phyloP scores from a whole-genome alignment of 92 coral and sea anemone species.

The Epizoanthus ramosus region DNA sequence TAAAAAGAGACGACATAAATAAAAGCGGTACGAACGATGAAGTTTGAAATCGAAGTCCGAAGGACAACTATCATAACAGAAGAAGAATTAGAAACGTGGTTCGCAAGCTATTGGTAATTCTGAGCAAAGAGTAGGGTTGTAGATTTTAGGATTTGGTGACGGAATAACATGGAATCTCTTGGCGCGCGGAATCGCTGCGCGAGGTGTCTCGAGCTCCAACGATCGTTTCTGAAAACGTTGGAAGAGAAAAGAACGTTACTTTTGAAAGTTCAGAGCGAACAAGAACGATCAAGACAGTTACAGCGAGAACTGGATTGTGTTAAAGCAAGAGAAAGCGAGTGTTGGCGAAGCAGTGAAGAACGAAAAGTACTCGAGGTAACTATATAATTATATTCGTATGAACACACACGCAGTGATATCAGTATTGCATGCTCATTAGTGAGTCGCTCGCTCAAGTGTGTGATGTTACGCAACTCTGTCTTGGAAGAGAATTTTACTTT shows the following conservation, averaged over 20 bases:
- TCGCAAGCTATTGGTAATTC: background rate
- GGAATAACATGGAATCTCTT: constrained; percentile 19
- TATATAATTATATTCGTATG: background rate
- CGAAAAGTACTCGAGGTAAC: constrained; percentile 30
- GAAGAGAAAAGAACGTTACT: constrained; percentile 65
- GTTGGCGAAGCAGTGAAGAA: background rate
- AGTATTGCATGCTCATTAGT: too few relatives aligned
- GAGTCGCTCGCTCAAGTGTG: too few relatives aligned
- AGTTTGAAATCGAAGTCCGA: background rate
- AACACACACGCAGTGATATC: too few relatives aligned
- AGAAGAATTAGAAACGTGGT: background rate
- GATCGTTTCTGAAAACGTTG: constrained; percentile 55
- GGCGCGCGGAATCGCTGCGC: constrained; percentile 55
- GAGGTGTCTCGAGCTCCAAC: constrained; percentile 60
- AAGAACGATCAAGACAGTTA: constrained; percentile 54
- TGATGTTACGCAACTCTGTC: too few relatives aligned
- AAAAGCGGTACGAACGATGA: background rate
- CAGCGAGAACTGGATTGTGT: constrained; percentile 59
- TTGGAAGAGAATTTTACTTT: too few relatives aligned
- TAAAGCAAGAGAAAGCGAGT: constrained; percentile 47
- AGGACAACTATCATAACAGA: background rate
- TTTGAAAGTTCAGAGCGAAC: constrained; percentile 61
- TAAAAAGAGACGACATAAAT: background rate
- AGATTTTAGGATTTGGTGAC: background rate
- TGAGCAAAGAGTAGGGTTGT: background rate